Evolutionary conservation across 2,888 invertebrate species (phyloP), one percentile per base, ranked within the genome.

Genomic region (Drosophila maculinotata): DNA sequence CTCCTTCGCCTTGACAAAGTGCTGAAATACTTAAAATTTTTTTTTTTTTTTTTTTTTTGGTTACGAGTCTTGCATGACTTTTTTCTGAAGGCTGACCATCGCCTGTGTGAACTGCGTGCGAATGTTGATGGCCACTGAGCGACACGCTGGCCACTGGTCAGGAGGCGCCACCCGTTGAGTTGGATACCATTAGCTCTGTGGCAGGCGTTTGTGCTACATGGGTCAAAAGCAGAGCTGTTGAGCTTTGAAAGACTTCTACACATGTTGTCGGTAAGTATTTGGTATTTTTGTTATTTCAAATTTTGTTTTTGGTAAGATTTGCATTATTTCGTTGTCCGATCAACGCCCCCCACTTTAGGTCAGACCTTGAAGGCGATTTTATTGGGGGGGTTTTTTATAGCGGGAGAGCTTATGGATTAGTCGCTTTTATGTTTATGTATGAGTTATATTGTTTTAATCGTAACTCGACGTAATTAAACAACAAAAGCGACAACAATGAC

Each of bases 401-500:
- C 35, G 15, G 28, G 26, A 44, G 39, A 33, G 33, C 30, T 58
- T 59, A 47, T 47, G 47, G 47, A 35, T 62, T 57, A 25, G 25
- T 14, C 23, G 31, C 26, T 12, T 39, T 36, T 7, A 49, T 28
- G 20, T 42, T 10, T 47, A 26, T 31, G 12, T 26, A n/a, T 35
- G 8, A 47, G 7, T 23, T 45, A 45, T 47, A 41, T 49, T 65
- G 49, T 56, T 62, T 56, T 69, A 44, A 63, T 62, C 71, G 44
- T 47, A 58, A 62, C 33, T 47, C 53, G 59, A 28, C 39, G 57
- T 73, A 71, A 68, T 70, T 67, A 73, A 79, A 71, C 59, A 76
- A 74, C 67, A 72, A 75, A 59, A 53, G 72, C 52, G 41, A 63
- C 51, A 63, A 58, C 70, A 73, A 68, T 68, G 69, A 64, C 66